Evolutionary conservation across 1,140 invertebrate genomes (phyloP), one percentile per base, ranked within the genome.

Genomic region (Chrysomallon squamiferum): DNA sequence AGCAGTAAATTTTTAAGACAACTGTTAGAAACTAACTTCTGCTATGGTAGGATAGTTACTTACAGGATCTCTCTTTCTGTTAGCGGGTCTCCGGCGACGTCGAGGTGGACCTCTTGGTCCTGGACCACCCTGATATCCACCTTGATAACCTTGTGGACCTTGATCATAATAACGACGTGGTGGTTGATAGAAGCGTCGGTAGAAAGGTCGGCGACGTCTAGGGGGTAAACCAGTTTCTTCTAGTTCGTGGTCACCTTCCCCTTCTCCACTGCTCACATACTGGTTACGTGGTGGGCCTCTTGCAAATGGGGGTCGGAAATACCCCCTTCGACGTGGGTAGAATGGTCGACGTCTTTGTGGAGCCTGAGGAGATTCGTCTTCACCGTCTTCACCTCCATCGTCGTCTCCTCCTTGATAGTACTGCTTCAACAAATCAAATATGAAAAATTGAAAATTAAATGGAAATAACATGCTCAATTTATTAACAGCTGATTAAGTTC

Each of bases 271-370:
- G 38, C 59, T 62, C 20, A 63, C 50, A 27, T 69, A 64, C 25
- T 64, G 56, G 29, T 38, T 32, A 9, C 43, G 66, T 29, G 59
- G 66, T 20, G 69, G 58, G 22, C 75, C 72, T 27, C 75, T 66
- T 7, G 66, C 35, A 15, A 38, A 61, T 35, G 71, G 76, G 13
- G 73, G 76, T 38, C 73, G 67, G 35, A 66, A 68, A 57, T 66
- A 67, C 18, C 67, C 62, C 7, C 67, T 64, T 13, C 68, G 62
- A 30, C 72, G 58, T 33, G 68, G 69, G 59, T 68, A 71, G 29
- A 38, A 38, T 38, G 67, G 70, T 20, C 71, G 68, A 52, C 75
- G 62, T 87, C 87, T 59, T 86, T 87, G 71, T 87, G 85, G 70
- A 88, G 84, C 79, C 29, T 57, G 64, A 29, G 52, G 64, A n/a